A percentile compares a stretch with the other conserved stretches of the same genome.
Conservation (phyloP, 2,888 invertebrate species). For the Alitta virens region DNA sequence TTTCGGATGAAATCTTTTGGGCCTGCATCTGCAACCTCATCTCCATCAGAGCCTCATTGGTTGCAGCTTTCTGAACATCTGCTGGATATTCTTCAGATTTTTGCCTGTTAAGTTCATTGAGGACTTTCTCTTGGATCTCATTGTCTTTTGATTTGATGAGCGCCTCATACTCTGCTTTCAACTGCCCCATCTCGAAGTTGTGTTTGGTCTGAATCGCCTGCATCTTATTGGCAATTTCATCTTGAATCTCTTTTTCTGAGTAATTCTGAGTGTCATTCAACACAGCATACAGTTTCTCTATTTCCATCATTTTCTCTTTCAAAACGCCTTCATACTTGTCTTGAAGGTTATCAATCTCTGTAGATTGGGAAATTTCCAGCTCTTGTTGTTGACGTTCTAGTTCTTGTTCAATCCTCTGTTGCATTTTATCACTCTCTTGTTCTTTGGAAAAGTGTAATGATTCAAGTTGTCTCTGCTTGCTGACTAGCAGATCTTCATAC, state of each 20-base stretch:
- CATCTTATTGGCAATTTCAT: too few relatives aligned
- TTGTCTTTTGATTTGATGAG: not conserved
- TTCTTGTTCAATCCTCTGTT: too few relatives aligned
- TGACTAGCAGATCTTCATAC: not conserved
- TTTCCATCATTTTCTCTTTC: constrained; percentile 5
- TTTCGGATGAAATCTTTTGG: too few relatives aligned
- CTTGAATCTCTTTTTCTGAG: too few relatives aligned
- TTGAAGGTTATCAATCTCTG: constrained; percentile 4
- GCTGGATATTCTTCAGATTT: not conserved
- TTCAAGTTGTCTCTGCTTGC: too few relatives aligned
- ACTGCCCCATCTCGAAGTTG: not conserved
- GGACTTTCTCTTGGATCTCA: not conserved
- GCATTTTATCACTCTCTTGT: too few relatives aligned
- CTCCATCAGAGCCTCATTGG: too few relatives aligned
- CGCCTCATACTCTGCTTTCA: not conserved
- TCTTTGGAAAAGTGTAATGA: too few relatives aligned
- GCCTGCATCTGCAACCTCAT: too few relatives aligned
- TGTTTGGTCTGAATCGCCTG: too few relatives aligned
- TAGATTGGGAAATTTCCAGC: not conserved
- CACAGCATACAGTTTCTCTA: not conserved
- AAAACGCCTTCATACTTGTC: constrained; percentile 3
- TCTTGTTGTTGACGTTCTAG: too few relatives aligned
- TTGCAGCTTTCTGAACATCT: not conserved
- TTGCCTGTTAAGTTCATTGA: not conserved
- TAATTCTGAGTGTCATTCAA: too few relatives aligned